Percentiles rank a stretch among this genome's conserved stretches.
These are phyloP conservation scores for Archegozetes longisetosus DNA, from an alignment of 1,140 invertebrate genomes.

Conservation along the genomic window DNA sequence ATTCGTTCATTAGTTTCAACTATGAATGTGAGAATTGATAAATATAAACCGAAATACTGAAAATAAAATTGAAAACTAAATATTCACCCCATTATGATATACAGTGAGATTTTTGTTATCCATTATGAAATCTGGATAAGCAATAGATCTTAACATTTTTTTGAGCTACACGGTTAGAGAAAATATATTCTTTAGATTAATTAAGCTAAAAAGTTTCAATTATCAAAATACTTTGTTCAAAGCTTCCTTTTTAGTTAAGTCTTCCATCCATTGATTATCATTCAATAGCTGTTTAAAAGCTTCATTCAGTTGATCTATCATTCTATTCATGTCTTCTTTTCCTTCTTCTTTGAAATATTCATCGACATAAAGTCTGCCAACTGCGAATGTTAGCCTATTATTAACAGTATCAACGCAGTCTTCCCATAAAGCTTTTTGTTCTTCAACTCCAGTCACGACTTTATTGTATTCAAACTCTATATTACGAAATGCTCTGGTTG, in stretches of 20 bases:
- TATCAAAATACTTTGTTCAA: slow-evolving; percentile 4
- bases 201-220: background rate
- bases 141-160: slow-evolving; percentile 32
- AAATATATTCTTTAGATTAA: background rate
- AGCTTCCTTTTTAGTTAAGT: slow-evolving; percentile 55
- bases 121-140: slow-evolving; percentile 31
- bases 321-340: slow-evolving; percentile 40
- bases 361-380: slow-evolving; percentile 25
- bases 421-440: background rate
- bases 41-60: too few species aligned
- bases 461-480: background rate
- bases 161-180: slow-evolving; percentile 21
- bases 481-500: background rate
- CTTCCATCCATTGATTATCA: slow-evolving; percentile 83
- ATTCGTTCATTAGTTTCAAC: too few species aligned
- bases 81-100: background rate
- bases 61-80: too few species aligned
- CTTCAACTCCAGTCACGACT: background rate
- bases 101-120: slow-evolving; percentile 28
- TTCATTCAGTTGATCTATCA: slow-evolving; percentile 23
- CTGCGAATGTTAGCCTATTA: slow-evolving; percentile 25
- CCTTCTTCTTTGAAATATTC: background rate
- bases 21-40: too few species aligned
- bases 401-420: background rate
- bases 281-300: slow-evolving; percentile 30